These are phyloP conservation scores for Sphenodon punctatus DNA, from an alignment of 2,797 vertebrate species.

Conservation along the genomic window DNA sequence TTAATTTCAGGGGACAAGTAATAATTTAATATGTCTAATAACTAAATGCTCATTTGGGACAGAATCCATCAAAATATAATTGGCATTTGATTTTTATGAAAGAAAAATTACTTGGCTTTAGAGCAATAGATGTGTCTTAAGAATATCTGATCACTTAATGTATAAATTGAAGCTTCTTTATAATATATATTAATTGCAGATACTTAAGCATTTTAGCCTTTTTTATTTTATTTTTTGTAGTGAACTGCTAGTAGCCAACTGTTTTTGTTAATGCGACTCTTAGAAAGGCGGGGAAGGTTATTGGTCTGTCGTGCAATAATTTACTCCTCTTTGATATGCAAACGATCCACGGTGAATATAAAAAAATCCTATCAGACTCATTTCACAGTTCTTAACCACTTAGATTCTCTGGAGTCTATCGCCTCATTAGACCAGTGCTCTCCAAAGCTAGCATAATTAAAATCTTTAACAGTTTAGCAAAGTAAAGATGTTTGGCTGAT, in stretches of 20 bases:
- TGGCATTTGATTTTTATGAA: slow-evolving; percentile 77
- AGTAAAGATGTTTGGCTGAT: slow-evolving; percentile 99
- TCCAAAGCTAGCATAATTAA: slow-evolving; percentile 99
- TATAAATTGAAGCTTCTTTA: slow-evolving; percentile 72
- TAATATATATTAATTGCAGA: slow-evolving; percentile 80
- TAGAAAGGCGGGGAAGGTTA: slow-evolving; percentile 92
- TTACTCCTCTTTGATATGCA: slow-evolving; percentile 99
- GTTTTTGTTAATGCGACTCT: slow-evolving; percentile 82
- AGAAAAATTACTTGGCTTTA: slow-evolving; percentile 58
- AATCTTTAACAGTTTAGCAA: slow-evolving; percentile 99
- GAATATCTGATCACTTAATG: slow-evolving; percentile 75
- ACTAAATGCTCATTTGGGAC: slow-evolving; percentile 82
- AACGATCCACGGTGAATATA: slow-evolving; percentile 99
- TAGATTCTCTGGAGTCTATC: slow-evolving; percentile 95
- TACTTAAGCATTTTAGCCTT: slow-evolving; percentile 72
- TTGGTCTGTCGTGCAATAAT: slow-evolving; percentile 99
- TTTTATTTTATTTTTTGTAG: slow-evolving; percentile 69
- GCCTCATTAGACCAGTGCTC: slow-evolving; percentile 99
- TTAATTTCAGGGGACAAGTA: slow-evolving; percentile 80
- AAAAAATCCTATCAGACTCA: slow-evolving; percentile 99
- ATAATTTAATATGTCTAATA: slow-evolving; percentile 84
- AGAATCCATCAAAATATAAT: slow-evolving; percentile 83
- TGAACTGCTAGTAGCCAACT: slow-evolving; percentile 73
- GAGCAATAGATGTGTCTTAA: slow-evolving; percentile 55
- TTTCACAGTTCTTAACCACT: slow-evolving; percentile 99